These are phyloP conservation scores for Drosophila meridionalis DNA, from an alignment of 2,888 invertebrate genomes.

Conservation along the genomic window DNA sequence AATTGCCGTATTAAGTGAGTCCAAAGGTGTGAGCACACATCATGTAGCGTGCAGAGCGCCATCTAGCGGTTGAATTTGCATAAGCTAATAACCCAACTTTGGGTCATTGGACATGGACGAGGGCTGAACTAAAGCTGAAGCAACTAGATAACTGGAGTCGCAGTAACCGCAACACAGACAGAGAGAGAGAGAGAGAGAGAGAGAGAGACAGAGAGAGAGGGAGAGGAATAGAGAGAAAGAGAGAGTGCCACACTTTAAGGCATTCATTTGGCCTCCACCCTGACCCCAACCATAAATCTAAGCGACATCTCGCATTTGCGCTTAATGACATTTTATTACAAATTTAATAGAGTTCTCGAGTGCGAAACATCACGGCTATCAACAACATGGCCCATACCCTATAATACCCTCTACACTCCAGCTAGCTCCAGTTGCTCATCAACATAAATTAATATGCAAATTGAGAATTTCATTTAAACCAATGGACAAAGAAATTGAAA, in stretches of 20 bases:
- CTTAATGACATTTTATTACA: slow-evolving; percentile 73
- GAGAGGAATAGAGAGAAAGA: no score
- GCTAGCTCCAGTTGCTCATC: slow-evolving; percentile 1
- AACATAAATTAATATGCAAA: slow-evolving; percentile 67
- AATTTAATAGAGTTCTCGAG: slow-evolving; percentile 48
- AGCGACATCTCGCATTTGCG: slow-evolving; percentile 44
- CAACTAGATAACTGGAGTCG: slow-evolving; percentile 3
- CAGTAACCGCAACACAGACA: slow-evolving; percentile 21
- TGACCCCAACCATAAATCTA: slow-evolving; percentile 55
- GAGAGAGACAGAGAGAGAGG: no score
- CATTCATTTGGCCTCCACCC: slow-evolving; percentile 15
- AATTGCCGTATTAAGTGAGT: slow-evolving; percentile 32
- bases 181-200: no score
- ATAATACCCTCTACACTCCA: neutral
- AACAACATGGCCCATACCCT: slow-evolving; percentile 5
- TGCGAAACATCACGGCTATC: slow-evolving; percentile 16
- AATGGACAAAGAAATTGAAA: slow-evolving; percentile 41
- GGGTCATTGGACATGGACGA: neutral
- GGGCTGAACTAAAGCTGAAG: neutral
- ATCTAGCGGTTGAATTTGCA: slow-evolving; percentile 40
- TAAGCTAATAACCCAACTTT: slow-evolving; percentile 69
- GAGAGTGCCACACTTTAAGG: slow-evolving; percentile 16
- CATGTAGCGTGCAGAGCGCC: neutral
- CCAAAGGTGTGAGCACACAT: neutral
- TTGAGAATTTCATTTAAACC: slow-evolving; percentile 50